Percentiles rank a stretch among this genome's conserved stretches.
These are phyloP conservation scores for Trachelus troglodyta DNA, from an alignment of 2,888 invertebrate genomes.

Conservation along the genomic window DNA sequence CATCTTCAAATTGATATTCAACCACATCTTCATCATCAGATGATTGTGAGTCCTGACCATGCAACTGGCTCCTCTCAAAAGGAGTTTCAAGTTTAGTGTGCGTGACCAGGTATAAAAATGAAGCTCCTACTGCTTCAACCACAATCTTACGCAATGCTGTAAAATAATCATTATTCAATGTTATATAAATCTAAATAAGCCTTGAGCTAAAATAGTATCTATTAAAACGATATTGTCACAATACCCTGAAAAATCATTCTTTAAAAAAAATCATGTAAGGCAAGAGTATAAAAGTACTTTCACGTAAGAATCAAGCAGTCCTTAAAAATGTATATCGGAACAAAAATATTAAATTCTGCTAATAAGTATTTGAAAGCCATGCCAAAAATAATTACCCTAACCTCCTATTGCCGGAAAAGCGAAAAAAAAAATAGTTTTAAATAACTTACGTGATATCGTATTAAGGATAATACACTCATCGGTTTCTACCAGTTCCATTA, in stretches of 20 bases:
- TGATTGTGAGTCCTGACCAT: constrained; percentile 40
- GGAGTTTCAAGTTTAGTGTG: constrained; percentile 58
- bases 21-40: constrained; percentile 53
- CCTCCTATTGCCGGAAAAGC: constrained; percentile 38
- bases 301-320: neutral
- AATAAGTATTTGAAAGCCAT: neutral
- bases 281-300: neutral
- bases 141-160: constrained; percentile 40
- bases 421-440: neutral
- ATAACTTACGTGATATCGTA: constrained; percentile 43
- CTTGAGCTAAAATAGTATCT: neutral
- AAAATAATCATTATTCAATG: constrained; percentile 7
- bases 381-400: constrained; percentile 32
- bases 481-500: constrained; percentile 18
- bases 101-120: constrained; percentile 58
- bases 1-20: constrained; percentile 74
- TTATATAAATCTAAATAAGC: neutral
- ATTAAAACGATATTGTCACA: neutral
- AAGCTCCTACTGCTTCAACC: constrained; percentile 48
- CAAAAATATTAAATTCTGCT: constrained; percentile 5
- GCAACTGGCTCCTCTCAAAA: constrained; percentile 48
- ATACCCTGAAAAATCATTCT: neutral
- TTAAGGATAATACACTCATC: constrained; percentile 41
- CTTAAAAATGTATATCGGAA: neutral
- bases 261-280: neutral